Evolutionary conservation across 53 echinoderm and acorn worm species (phyloP).

Genomic region (Holothuria leucospilota): DNA sequence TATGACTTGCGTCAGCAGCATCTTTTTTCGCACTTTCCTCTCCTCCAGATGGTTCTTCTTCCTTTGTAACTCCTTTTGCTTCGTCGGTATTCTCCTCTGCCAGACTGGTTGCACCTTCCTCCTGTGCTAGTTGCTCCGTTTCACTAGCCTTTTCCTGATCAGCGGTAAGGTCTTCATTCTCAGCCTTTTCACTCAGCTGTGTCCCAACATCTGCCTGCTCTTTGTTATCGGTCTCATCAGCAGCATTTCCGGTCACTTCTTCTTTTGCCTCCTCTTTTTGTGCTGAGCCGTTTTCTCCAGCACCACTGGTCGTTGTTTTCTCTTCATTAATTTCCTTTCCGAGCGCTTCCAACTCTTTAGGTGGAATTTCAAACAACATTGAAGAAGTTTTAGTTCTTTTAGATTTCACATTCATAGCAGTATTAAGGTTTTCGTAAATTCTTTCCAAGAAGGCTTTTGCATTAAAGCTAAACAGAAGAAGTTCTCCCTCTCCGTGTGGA

Average conservation of each 20-base stretch:
- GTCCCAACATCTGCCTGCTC: conserved; percentile 16
- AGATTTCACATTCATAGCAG: conserved; percentile 78
- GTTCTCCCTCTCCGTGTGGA: conserved; percentile 80
- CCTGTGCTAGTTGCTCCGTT: conserved; percentile 14
- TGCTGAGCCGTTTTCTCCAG: conserved; percentile 29
- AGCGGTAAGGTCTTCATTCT: conserved; percentile 5
- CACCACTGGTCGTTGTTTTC: conserved; percentile 19
- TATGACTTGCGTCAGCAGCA: background rate
- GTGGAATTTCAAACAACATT: conserved; percentile 90
- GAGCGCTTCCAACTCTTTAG: conserved; percentile 79
- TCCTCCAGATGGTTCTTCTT: background rate
- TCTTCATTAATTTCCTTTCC: conserved; percentile 67
- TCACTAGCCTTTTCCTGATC: conserved; percentile 15
- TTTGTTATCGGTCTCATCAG: background rate
- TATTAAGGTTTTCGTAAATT: conserved; percentile 76
- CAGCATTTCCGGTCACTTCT: background rate
- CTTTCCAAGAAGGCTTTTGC: conserved; percentile 77
- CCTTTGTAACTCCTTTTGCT: conserved; percentile 13
- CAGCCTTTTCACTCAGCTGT: conserved; percentile 15
- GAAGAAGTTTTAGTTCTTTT: conserved; percentile 75
- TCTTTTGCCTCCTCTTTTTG: background rate
- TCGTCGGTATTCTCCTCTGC: background rate
- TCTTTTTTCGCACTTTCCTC: background rate
- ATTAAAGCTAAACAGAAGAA: conserved; percentile 68
- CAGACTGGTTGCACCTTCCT: background rate